phyloP scores from a whole-genome alignment of 1,140 invertebrate genomes.

The Drosophila burlai region DNA sequence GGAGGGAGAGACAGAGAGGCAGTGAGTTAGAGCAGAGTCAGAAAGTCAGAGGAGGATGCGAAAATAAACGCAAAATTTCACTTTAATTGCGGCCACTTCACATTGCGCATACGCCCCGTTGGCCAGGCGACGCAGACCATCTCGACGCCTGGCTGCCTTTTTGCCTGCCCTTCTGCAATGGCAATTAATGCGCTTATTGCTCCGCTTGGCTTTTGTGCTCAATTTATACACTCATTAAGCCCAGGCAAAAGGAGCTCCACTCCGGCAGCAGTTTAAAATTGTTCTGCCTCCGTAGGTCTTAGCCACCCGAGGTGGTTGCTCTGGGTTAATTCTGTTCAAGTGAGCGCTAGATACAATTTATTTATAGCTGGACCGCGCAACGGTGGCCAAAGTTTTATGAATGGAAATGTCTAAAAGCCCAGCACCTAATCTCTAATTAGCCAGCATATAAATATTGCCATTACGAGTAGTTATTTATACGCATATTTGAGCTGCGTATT shows the following conservation, averaged over 20 bases:
- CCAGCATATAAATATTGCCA: not conserved
- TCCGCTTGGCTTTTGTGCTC: constrained; percentile 61
- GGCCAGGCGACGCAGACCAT: constrained; percentile 27
- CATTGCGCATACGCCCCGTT: constrained; percentile 60
- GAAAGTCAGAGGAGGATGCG: constrained; percentile 6
- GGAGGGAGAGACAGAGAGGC: not conserved
- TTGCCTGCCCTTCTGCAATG: constrained; percentile 31
- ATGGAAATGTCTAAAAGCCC: constrained; percentile 6
- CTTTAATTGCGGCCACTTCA: constrained; percentile 77
- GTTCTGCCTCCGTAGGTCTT: not conserved
- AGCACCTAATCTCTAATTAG: constrained; percentile 18
- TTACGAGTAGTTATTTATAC: constrained; percentile 6
- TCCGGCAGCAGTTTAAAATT: constrained; percentile 29
- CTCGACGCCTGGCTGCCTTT: constrained; percentile 11
- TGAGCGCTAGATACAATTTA: constrained; percentile 7
- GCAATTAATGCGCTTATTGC: constrained; percentile 79
- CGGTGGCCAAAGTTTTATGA: not conserved
- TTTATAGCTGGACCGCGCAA: constrained; percentile 5
- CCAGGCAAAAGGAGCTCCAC: constrained; percentile 17
- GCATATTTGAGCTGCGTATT: not conserved
- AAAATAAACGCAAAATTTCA: constrained; percentile 38
- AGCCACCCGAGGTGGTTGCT: constrained; percentile 9
- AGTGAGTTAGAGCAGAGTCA: constrained; percentile 2
- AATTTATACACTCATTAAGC: constrained; percentile 55
- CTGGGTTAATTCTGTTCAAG: constrained; percentile 23